Base-by-base conservation (phyloP, 2,888 invertebrate genomes). In the Labia minor region DNA sequence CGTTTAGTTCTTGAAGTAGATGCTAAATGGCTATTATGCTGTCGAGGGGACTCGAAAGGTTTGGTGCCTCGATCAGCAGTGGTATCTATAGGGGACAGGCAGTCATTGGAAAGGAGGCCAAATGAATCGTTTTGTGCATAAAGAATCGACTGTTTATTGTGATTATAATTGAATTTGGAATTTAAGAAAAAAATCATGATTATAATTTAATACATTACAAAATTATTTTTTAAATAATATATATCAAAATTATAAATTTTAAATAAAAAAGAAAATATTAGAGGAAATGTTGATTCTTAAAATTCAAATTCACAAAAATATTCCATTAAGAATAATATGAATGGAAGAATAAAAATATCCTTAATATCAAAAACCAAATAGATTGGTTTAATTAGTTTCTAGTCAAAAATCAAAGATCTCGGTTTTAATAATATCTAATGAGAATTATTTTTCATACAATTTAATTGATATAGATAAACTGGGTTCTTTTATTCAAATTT, bases 1-100 rank as follows among this genome's bases (percentile, higher is more conserved):
- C 85, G 85, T 69, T 83, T 90, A 37, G 85, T 89, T 64, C 79
- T 89, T 21, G 88, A 89, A 73, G 89, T 90, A 63, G 89, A 90
- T 76, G 85, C 83, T 73, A 87, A 87, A 72, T 86, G 89, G 83
- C 77, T 89, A 71, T 78, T 90, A 67, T 90, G 90, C 76, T 87
- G 88, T 73, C 80, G 87, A 71, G 88, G 89, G 6, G 86, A 87
- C 49, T 86, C 86, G 73, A 89, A 89, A 74, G 90, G 90, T 68
- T 80, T 90, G 61, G 90, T 90, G 61, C 89, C 89, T 1, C 81
- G 85, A 68, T 84, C 85, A 69, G 87, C 87, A 37, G 87, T 89
- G 19, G 74, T 74, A 68, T 68, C 73, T 20, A 68, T 77, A 70
- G 76, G 61, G 10, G 66, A 66, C 19, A 16, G 49, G 2, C 49